Base-by-base conservation (phyloP, 2,888 invertebrate species). In the Tiliacea citrago region DNA sequence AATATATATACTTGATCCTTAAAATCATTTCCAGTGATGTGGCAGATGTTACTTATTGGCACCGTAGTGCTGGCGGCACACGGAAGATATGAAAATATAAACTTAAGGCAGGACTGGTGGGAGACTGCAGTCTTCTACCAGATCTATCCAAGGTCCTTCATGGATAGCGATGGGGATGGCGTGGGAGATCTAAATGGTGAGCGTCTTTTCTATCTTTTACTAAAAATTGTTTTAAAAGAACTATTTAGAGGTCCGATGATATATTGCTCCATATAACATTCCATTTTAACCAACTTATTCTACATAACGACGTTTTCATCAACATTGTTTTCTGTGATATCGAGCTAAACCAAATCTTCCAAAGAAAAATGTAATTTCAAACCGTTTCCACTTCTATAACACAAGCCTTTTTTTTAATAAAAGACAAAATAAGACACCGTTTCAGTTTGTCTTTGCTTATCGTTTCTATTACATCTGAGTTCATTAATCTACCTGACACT, bases 141-240 rank as follows among this genome's bases (percentile, higher is more conserved):
- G 91, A 97, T 98, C 67, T 98, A 98, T 91, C 97, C 98, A 0
- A 97, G 98, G 82, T 98, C 98, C 0, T 99, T 98, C 92, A 97
- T 97, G 94, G 99, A 99, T 91, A 97, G 97, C 69, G 95, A 98
- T 90, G 97, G 97, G 0, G 98, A 98, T 91, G 98, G 98, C 0
- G 92, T 98, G 0, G 97, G 97, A 0, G 97, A 97, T 90, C 86
- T 97, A 0, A 95, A 94, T 86, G 97, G 97, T 96, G 45, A 81
- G 81, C 12, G 88, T 86, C 83, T 71, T 51, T 21, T 69, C 57
- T 6, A 21, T 24, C 7, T 57, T 0, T n/a, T 24, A 24, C 7
- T 66, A 18, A 66, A 7, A 39, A 13, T 1, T 45, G 12, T 29
- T 45, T 45, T 0, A 6, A 5, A 18, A 5, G 5, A 45, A 67